Evolutionary conservation across 2,888 invertebrate genomes (phyloP).

Genomic region (Rhorus exstirpatorius): DNA sequence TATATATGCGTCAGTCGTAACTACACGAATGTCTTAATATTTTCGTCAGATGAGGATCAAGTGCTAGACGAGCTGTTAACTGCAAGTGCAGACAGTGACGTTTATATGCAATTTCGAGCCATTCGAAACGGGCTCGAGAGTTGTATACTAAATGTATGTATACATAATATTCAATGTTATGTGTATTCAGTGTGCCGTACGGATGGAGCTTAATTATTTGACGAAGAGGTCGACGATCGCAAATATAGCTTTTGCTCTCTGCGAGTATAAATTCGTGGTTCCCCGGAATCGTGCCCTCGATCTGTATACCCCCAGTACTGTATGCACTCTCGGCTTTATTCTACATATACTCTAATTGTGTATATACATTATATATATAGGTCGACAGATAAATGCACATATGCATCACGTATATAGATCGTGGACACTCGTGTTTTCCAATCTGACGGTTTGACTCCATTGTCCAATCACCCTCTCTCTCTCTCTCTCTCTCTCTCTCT

Average conservation of each 20-base stretch:
- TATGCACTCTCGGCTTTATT: conserved; percentile 20
- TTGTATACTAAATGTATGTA: not conserved
- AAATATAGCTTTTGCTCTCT: conserved; percentile 53
- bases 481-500: not conserved
- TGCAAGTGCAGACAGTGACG: too few species aligned
- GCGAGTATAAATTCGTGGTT: conserved; percentile 46
- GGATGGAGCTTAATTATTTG: conserved; percentile 57
- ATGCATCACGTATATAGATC: not conserved
- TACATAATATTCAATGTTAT: conserved; percentile 12
- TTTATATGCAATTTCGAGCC: conserved; percentile 33
- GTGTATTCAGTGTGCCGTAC: conserved; percentile 16
- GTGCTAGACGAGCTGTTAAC: conserved; percentile 11
- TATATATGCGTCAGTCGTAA: too few species aligned
- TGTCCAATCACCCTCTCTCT: not conserved
- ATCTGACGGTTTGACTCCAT: conserved; percentile 34
- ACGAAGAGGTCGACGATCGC: conserved; percentile 61
- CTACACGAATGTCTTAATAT: not conserved
- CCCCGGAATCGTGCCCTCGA: conserved; percentile 40
- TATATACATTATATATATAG: conserved; percentile 29
- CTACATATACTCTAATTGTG: conserved; percentile 29
- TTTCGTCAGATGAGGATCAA: conserved; percentile 1
- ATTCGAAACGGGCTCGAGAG: conserved; percentile 12
- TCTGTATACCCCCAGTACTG: not conserved
- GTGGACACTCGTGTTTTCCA: conserved; percentile 29
- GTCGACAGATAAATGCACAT: conserved; percentile 26